Conservation (phyloP, 2,113 vertebrate species). For the Cygnus atratus region DNA sequence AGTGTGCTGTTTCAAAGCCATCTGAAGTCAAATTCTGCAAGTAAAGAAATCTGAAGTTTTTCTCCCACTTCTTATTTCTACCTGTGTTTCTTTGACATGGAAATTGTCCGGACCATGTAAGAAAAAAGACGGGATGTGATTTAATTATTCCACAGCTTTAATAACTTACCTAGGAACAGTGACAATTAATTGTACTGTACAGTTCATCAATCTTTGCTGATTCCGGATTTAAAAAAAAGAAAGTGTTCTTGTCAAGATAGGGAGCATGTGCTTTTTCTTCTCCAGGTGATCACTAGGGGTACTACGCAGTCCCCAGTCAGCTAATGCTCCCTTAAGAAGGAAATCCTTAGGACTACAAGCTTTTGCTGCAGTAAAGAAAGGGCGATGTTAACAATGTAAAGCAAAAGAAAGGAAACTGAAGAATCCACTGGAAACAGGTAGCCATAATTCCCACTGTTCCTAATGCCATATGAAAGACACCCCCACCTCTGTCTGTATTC, state of each 20-base stretch:
- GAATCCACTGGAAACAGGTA: not conserved
- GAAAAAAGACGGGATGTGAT: not conserved
- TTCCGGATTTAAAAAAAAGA: not conserved
- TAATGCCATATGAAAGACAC: not conserved
- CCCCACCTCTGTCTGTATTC: not conserved
- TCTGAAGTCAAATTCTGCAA: not conserved
- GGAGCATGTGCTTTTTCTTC: not conserved
- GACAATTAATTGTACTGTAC: conserved; percentile 26
- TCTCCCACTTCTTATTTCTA: not conserved
- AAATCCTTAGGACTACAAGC: not conserved
- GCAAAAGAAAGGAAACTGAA: not conserved
- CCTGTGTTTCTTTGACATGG: not conserved
- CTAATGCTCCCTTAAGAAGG: not conserved
- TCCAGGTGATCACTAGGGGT: not conserved
- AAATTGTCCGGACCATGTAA: not conserved
- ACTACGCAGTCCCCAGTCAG: not conserved
- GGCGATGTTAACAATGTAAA: rapidly evolving
- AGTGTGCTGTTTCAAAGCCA: not conserved
- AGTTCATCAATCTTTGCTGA: conserved; percentile 30
- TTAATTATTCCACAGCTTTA: conserved; percentile 35
- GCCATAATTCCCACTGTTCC: not conserved
- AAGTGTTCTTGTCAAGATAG: not conserved
- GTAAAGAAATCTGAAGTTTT: not conserved
- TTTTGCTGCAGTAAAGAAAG: not conserved
- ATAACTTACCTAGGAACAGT: conserved; percentile 4